These are phyloP conservation scores for Gambelia wislizenii DNA, from an alignment of 2,797 vertebrate species.

Conservation along the genomic window DNA sequence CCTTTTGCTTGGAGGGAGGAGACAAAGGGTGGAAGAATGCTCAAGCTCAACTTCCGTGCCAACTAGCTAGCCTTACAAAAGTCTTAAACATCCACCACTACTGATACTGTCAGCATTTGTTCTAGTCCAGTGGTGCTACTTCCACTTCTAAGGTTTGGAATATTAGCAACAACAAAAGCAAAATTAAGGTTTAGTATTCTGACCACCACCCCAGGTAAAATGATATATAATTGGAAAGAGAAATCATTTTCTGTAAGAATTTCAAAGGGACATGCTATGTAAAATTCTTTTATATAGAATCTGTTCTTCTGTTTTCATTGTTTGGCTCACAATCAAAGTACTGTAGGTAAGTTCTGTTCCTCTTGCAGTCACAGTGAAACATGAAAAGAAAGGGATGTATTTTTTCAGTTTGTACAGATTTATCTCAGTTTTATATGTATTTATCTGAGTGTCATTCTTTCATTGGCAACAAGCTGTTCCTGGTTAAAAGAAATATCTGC, in stretches of 20 bases:
- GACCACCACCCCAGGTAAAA: conserved; percentile 38
- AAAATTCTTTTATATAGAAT: conserved; percentile 48
- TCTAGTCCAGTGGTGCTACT: conserved; percentile 47
- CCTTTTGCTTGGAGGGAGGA: conserved; percentile 42
- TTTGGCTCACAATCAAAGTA: conserved; percentile 65
- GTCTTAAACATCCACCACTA: conserved; percentile 55
- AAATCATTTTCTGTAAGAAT: conserved; percentile 37
- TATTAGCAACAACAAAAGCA: conserved; percentile 46
- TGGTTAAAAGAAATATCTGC: conserved; percentile 67
- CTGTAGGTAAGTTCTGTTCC: conserved; percentile 70
- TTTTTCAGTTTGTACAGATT: conserved; percentile 65
- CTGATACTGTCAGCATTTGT: conserved; percentile 54
- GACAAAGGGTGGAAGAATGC: conserved; percentile 52
- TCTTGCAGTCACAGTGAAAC: conserved; percentile 61
- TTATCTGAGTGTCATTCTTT: conserved; percentile 52
- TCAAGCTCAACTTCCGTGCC: conserved; percentile 57
- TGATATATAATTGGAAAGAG: conserved; percentile 45
- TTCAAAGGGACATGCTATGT: conserved; percentile 40
- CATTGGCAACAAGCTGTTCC: conserved; percentile 66
- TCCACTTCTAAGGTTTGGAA: conserved; percentile 47
- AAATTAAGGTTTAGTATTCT: conserved; percentile 40
- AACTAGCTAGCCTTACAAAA: conserved; percentile 33
- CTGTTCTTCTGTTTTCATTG: conserved; percentile 58
- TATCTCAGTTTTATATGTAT: conserved; percentile 70
- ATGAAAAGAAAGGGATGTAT: conserved; percentile 37